A percentile compares a stretch with the other conserved stretches of the same genome.
These are phyloP conservation scores for Drosophila ironensis DNA, from an alignment of 1,140 invertebrate genomes.

Conservation along the genomic window DNA sequence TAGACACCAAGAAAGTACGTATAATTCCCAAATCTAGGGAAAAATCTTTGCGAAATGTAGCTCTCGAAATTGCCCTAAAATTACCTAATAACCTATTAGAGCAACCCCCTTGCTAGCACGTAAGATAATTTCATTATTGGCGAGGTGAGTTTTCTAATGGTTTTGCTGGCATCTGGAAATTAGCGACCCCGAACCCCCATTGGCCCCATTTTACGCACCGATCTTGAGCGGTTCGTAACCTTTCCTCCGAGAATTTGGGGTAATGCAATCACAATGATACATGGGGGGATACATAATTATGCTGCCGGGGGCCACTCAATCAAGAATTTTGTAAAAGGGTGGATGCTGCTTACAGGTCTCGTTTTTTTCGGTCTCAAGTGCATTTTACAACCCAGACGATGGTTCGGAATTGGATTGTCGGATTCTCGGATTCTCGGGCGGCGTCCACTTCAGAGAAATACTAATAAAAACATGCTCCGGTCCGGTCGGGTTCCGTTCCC, in stretches of 20 bases:
- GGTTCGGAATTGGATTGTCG: not conserved
- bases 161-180: conserved; percentile 6
- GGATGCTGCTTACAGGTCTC: not conserved
- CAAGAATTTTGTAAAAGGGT: conserved; percentile 9
- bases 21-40: too few relatives aligned
- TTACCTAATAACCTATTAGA: not conserved
- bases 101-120: not conserved
- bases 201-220: conserved; percentile 26
- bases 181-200: conserved; percentile 7
- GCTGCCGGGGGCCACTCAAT: conserved; percentile 19
- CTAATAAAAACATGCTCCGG: not conserved
- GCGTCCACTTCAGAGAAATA: conserved; percentile 28
- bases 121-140: not conserved
- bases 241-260: conserved; percentile 14
- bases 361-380: conserved; percentile 40
- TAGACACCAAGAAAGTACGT: too few relatives aligned
- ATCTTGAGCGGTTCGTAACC: conserved; percentile 25
- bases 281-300: conserved; percentile 5
- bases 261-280: conserved; percentile 30
- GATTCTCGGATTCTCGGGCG: not conserved
- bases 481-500: not conserved
- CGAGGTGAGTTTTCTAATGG: not conserved
- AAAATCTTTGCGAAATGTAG: too few relatives aligned
- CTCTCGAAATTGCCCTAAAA: too few relatives aligned
- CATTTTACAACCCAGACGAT: conserved; percentile 25